Evolutionary conservation across 2,113 vertebrate genomes (phyloP).

Genomic region (Cryptotis parvus): DNA sequence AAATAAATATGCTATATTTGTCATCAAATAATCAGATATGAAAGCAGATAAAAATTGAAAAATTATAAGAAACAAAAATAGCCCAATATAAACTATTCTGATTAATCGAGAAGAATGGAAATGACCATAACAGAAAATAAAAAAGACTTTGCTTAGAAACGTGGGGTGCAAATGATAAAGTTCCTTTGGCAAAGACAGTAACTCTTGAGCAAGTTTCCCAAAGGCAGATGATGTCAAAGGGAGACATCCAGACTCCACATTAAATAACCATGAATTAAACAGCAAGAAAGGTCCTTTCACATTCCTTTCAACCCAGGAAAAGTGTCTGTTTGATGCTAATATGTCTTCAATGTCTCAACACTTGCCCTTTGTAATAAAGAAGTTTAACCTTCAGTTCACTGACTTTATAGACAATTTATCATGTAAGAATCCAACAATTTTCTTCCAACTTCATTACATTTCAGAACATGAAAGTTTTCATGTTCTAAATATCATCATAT

Average conservation of each 20-base stretch:
- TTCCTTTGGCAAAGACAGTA: neutral
- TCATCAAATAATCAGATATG: neutral
- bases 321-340: slow-evolving; percentile 42
- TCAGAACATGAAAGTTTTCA: too few relatives aligned
- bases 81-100: neutral
- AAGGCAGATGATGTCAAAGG: neutral
- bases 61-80: neutral
- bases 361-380: slow-evolving; percentile 59
- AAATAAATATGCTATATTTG: neutral
- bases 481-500: neutral
- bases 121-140: neutral
- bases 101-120: neutral
- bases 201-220: slow-evolving; percentile 4
- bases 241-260: slow-evolving; percentile 12
- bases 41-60: neutral
- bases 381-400: neutral
- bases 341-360: slow-evolving; percentile 52
- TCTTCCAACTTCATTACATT: slow-evolving; percentile 35
- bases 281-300: slow-evolving; percentile 48
- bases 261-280: slow-evolving; percentile 56
- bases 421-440: slow-evolving; percentile 29
- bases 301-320: slow-evolving; percentile 57
- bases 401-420: neutral
- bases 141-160: neutral
- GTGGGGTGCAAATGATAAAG: neutral